These are phyloP conservation scores for Lateolabrax maculatus DNA, from an alignment of 2,797 vertebrate genomes.

Conservation along the genomic window DNA sequence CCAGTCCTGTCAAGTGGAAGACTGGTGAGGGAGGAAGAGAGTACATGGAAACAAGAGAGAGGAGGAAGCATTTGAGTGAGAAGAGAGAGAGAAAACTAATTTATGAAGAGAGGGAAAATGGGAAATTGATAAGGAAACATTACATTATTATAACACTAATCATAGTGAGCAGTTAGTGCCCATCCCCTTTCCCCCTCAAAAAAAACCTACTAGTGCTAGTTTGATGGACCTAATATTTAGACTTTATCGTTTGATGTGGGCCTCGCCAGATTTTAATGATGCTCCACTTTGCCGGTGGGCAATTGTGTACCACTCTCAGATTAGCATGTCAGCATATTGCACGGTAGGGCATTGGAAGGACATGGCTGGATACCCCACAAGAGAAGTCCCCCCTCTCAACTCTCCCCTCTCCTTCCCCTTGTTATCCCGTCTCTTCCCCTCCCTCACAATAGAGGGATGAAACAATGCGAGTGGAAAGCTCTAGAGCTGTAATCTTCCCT, in stretches of 20 bases:
- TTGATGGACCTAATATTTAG: constrained; percentile 33
- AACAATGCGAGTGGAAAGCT: constrained; percentile 51
- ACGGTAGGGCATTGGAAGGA: constrained; percentile 55
- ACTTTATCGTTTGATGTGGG: constrained; percentile 51
- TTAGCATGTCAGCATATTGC: constrained; percentile 53
- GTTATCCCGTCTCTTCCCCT: constrained; percentile 16
- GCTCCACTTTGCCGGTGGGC: constrained; percentile 48
- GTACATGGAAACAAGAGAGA: constrained; percentile 49
- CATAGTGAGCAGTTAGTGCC: constrained; percentile 12
- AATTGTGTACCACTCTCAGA: constrained; percentile 42
- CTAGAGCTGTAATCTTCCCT: constrained; percentile 52
- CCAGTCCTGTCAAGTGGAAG: constrained; percentile 61
- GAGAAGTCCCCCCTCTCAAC: constrained; percentile 2
- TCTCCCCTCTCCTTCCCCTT: constrained; percentile 4
- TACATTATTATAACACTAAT: constrained; percentile 17
- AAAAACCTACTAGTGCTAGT: background rate
- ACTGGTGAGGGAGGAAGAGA: constrained; percentile 51
- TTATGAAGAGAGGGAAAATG: constrained; percentile 15
- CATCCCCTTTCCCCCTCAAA: too few species aligned
- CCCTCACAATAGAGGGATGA: constrained; percentile 30
- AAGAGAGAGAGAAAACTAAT: constrained; percentile 9
- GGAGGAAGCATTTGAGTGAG: constrained; percentile 27
- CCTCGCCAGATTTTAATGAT: constrained; percentile 66
- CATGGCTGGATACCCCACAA: constrained; percentile 41
- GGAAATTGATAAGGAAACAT: constrained; percentile 22